A percentile compares a stretch with the other conserved stretches of the same genome.
Evolutionary conservation across 2,797 vertebrate species (phyloP).

Genomic region (Cacajao melanocephalus): DNA sequence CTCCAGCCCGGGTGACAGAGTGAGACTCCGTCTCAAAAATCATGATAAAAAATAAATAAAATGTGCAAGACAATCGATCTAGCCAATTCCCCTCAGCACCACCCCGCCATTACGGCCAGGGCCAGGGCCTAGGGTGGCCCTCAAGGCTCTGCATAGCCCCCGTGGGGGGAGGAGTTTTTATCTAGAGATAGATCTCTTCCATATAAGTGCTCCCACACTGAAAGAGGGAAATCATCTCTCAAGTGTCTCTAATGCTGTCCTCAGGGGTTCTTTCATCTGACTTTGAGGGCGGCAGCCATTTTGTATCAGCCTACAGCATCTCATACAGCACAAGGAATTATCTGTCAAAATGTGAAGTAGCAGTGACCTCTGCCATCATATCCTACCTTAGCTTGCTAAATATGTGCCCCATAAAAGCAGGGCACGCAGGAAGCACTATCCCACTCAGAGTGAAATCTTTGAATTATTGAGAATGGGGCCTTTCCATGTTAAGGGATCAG

Average conservation of each 20-base stretch:
- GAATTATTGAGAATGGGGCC: background rate
- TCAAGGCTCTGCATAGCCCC: background rate
- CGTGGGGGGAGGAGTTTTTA: background rate
- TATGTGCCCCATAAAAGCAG: background rate
- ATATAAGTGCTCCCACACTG: fast-evolving
- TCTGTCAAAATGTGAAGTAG: background rate
- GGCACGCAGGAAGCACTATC: background rate
- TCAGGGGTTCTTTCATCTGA: background rate
- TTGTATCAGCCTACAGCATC: constrained; percentile 48
- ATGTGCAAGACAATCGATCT: background rate
- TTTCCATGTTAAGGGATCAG: background rate
- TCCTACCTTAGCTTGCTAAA: background rate
- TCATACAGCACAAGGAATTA: background rate
- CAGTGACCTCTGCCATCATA: background rate
- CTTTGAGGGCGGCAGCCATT: constrained; percentile 61
- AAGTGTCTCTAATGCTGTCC: background rate
- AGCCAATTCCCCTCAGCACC: background rate
- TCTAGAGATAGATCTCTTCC: background rate
- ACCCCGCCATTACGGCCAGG: background rate
- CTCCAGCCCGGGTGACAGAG: background rate
- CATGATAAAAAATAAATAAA: background rate
- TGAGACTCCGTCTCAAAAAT: background rate
- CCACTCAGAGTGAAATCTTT: background rate
- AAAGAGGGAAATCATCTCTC: background rate
- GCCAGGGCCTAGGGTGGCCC: background rate